These are phyloP conservation scores for Xenopus laevis DNA, from an alignment of 2,113 vertebrate genomes.

Conservation along the genomic window DNA sequence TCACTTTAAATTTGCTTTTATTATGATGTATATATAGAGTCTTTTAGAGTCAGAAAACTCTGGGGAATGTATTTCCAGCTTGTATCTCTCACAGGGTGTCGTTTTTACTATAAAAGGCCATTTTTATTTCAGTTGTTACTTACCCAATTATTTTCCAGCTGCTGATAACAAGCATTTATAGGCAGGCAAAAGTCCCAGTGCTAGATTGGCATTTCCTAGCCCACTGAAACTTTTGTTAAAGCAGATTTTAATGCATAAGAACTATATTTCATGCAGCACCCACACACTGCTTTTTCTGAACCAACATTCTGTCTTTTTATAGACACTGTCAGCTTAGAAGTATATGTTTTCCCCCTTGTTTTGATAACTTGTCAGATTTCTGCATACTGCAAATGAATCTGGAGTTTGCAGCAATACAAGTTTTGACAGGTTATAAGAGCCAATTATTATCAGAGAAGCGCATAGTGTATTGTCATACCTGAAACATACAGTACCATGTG, in stretches of 20 bases:
- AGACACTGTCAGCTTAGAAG: slow-evolving; percentile 29
- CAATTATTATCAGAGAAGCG: slow-evolving; percentile 10
- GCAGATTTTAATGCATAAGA: not conserved
- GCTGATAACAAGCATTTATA: too few relatives aligned
- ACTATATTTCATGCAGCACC: not conserved
- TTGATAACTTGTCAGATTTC: slow-evolving; percentile 32
- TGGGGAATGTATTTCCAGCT: too few relatives aligned
- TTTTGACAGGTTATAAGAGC: slow-evolving; percentile 39
- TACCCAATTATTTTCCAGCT: too few relatives aligned
- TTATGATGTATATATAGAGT: too few relatives aligned
- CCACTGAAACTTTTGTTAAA: not conserved
- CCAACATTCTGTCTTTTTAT: slow-evolving; percentile 26
- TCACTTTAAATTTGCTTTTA: too few relatives aligned
- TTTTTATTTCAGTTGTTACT: too few relatives aligned
- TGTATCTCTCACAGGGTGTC: too few relatives aligned
- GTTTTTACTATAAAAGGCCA: too few relatives aligned
- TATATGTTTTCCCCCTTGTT: slow-evolving; percentile 26
- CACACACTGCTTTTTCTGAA: slow-evolving; percentile 14
- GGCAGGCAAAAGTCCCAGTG: too few relatives aligned
- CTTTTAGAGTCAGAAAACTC: too few relatives aligned
- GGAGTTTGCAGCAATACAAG: slow-evolving; percentile 18
- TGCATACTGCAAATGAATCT: slow-evolving; percentile 24
- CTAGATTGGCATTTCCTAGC: not conserved
- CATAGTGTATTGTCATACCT: not conserved
- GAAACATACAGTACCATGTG: too few relatives aligned